Percentiles rank a stretch among this genome's conserved stretches.
These are phyloP conservation scores for Spodoptera littoralis DNA, from an alignment of 2,888 invertebrate genomes.

Conservation along the genomic window DNA sequence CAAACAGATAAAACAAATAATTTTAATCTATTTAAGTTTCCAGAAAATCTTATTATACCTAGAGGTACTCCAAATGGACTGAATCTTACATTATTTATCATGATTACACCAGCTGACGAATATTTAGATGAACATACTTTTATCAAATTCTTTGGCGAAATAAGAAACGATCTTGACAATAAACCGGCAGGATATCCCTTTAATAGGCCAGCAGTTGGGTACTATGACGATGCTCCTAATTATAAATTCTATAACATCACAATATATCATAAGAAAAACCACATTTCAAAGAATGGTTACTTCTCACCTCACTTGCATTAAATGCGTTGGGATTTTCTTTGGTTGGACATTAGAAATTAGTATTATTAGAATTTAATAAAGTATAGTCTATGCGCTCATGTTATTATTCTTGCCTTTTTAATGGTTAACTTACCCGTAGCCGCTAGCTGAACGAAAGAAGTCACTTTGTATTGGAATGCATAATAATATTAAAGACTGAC, in stretches of 20 bases:
- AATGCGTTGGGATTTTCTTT: conserved; percentile 9
- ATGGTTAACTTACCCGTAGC: too few relatives aligned
- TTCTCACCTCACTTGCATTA: conserved; percentile 75
- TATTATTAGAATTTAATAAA: conserved; percentile 6
- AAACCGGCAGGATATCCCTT: conserved; percentile 84
- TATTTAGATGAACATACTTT: conserved; percentile 55
- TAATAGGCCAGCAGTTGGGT: conserved; percentile 68
- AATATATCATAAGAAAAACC: conserved; percentile 71
- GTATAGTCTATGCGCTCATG: not conserved
- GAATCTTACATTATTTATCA: conserved; percentile 78
- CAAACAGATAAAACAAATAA: conserved; percentile 56
- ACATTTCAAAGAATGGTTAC: conserved; percentile 60
- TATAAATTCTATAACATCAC: conserved; percentile 79
- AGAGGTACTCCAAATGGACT: conserved; percentile 75
- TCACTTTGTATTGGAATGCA: too few relatives aligned
- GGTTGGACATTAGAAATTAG: too few relatives aligned
- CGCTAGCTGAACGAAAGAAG: too few relatives aligned
- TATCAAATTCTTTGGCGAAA: conserved; percentile 61
- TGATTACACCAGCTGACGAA: conserved; percentile 69
- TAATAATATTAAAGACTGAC: too few relatives aligned
- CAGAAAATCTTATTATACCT: conserved; percentile 77
- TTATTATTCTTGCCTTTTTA: not conserved
- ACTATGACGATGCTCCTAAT: conserved; percentile 66
- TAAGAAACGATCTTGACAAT: conserved; percentile 66
- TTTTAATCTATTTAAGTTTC: conserved; percentile 78